Evolutionary conservation across 2,888 invertebrate species (phyloP).

Genomic region (Drosophila nr. perissopoda): DNA sequence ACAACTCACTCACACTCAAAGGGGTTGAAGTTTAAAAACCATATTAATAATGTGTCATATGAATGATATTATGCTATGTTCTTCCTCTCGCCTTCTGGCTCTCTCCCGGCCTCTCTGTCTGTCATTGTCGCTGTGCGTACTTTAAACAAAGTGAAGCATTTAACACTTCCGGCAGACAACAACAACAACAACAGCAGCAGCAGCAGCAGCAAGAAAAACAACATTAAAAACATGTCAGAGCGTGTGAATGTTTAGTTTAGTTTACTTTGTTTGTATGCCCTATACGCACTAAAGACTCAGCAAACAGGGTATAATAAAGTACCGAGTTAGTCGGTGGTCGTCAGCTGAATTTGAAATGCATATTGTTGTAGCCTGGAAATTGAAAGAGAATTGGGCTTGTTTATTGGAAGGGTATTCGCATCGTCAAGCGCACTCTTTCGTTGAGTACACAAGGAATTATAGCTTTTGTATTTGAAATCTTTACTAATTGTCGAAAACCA

Average conservation of each 20-base stretch:
- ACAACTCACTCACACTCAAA: constrained; percentile 26
- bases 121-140: constrained; percentile 52
- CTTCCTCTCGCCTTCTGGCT: constrained; percentile 10
- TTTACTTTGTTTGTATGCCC: constrained; percentile 9
- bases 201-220: constrained; percentile 29
- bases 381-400: neutral
- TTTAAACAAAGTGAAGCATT: constrained; percentile 80
- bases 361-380: neutral
- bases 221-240: constrained; percentile 53
- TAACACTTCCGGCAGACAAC: constrained; percentile 76
- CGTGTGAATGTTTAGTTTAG: constrained; percentile 73
- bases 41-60: constrained; percentile 77
- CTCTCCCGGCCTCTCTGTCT: neutral
- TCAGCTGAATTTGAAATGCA: neutral
- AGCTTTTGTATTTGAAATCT: neutral
- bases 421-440: neutral
- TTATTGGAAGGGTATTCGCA: neutral
- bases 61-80: constrained; percentile 60
- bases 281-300: neutral
- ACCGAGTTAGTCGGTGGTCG: neutral
- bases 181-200: constrained; percentile 44
- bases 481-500: neutral
- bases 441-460: neutral
- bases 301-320: neutral
- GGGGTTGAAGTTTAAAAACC: constrained; percentile 68